Percentiles rank a stretch among this genome's conserved stretches.
phyloP scores from a whole-genome alignment of 2,113 vertebrate species.

The Zapus hudsonius region DNA sequence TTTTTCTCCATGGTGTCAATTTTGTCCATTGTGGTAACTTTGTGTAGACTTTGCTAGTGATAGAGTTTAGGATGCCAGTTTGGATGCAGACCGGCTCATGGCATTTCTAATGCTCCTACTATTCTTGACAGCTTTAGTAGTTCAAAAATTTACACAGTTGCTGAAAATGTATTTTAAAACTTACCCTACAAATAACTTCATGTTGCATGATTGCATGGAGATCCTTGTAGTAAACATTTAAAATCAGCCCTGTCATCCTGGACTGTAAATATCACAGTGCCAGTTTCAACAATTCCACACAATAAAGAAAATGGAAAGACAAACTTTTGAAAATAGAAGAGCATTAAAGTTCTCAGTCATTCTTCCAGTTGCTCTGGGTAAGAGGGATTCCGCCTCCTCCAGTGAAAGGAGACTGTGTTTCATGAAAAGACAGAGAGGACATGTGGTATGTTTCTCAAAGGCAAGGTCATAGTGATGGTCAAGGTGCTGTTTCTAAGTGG shows the following conservation, averaged over 20 bases:
- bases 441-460: background rate
- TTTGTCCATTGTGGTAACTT: slow-evolving; percentile 14
- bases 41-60: slow-evolving; percentile 3
- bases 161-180: too few species aligned
- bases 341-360: background rate
- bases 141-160: background rate
- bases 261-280: background rate
- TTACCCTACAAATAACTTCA: background rate
- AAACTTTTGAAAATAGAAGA: background rate
- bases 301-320: background rate
- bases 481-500: background rate
- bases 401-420: background rate
- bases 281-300: background rate
- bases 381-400: background rate
- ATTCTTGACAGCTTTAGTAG: background rate
- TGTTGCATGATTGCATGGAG: slow-evolving; percentile 1
- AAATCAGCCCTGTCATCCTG: background rate
- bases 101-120: background rate
- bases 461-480: background rate
- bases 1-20: background rate
- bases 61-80: background rate
- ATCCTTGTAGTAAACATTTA: background rate
- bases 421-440: background rate
- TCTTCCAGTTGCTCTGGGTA: background rate
- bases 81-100: background rate